Base-by-base conservation (phyloP, 2,888 invertebrate species). In the Sarcophaga subvicina region DNA sequence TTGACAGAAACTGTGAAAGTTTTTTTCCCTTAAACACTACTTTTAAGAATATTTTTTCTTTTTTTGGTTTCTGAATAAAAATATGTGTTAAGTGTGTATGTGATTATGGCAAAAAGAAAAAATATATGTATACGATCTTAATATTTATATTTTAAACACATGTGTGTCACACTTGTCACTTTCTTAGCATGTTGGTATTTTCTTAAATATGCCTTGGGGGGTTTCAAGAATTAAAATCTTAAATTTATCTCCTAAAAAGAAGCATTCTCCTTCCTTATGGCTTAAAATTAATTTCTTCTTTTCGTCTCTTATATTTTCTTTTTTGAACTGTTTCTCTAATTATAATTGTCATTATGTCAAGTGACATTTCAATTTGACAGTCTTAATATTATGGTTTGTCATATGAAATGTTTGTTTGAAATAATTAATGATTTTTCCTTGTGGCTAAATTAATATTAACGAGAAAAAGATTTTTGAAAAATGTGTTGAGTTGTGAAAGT, bases 361-460 rank as follows among this genome's bases (percentile, higher is more conserved):
- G 80, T 81, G 83, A 80, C 83, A 86, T 83, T 83, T 86, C 73
- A 83, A 80, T 83, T 77, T 80, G 86, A 80, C 80, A 80, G 12
- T 69, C 69, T 54, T 54, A 14, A 17, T 54, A 54, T 54, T 54
- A 54, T 17, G 17, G 17, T 54, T 54, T 54, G 54, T 54, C 71
- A 63, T 79, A 66, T n/a, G 20, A 47, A 45, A 47, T 20, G 67
- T 67, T 20, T 67, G 22, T 47, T 22, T 49, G 2, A 75, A 69
- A 66, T 77, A 81, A 85, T 80, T 81, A 85, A 81, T 78, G 77
- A 80, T 27, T 27, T 67, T 80, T 80, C 69, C 25, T 70, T 77
- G 73, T 20, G 78, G 59, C 73, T 71, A 22, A 59, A 72, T 62
- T 54, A 69, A 80, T 49, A 60, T 69, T 54, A 49, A 5, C n/a